Conservation (phyloP, 1,140 invertebrate genomes). For the Andricus grossulariae region DNA sequence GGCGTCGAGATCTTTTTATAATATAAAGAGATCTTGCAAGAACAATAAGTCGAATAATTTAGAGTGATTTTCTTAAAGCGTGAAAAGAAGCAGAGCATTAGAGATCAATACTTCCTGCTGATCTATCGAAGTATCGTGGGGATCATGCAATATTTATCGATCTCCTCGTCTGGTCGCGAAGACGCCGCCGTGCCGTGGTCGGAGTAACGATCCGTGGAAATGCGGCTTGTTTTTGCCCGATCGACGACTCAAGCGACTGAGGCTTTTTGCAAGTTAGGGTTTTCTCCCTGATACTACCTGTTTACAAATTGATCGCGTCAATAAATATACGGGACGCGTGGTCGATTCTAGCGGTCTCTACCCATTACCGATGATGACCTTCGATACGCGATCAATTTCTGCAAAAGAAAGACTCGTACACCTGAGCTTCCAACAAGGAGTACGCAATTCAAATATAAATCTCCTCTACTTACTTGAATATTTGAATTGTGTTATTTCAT, state of each 20-base stretch:
- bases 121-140: slow-evolving; percentile 35
- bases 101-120: slow-evolving; percentile 45
- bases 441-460: slow-evolving; percentile 14
- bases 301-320: slow-evolving; percentile 59
- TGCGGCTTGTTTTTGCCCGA: slow-evolving; percentile 49
- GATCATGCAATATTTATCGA: slow-evolving; percentile 54
- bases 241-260: slow-evolving; percentile 25
- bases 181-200: slow-evolving; percentile 33
- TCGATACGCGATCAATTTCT: slow-evolving; percentile 18
- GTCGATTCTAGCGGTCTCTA: not conserved
- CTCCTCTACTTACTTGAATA: slow-evolving; percentile 5
- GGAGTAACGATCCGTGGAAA: slow-evolving; percentile 56
- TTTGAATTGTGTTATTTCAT: slow-evolving; percentile 11
- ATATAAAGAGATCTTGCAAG: too few relatives aligned
- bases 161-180: slow-evolving; percentile 39
- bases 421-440: not conserved
- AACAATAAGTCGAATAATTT: not conserved
- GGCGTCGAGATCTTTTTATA: too few relatives aligned
- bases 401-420: not conserved
- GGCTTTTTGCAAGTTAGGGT: slow-evolving; percentile 46
- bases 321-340: slow-evolving; percentile 20
- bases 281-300: slow-evolving; percentile 37
- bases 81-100: slow-evolving; percentile 11
- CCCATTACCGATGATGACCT: slow-evolving; percentile 19
- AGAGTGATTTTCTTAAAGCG: slow-evolving; percentile 2